A percentile compares a stretch with the other conserved stretches of the same genome.
These are phyloP conservation scores for Myathropa florea DNA, from an alignment of 2,888 invertebrate genomes.

Conservation along the genomic window DNA sequence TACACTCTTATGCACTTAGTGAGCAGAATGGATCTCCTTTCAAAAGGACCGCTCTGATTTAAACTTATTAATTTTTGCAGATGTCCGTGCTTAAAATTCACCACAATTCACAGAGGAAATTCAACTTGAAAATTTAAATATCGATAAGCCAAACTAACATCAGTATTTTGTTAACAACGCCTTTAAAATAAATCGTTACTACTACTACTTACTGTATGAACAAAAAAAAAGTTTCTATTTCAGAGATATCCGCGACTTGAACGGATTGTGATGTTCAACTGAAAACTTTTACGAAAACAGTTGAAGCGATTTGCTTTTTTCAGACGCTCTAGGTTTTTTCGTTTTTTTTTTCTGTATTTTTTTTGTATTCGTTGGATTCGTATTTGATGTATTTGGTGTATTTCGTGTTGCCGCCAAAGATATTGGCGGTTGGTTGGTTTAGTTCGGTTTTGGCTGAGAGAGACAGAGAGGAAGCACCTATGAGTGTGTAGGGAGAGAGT, in stretches of 20 bases:
- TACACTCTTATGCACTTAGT: constrained; percentile 15
- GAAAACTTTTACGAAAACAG: constrained; percentile 79
- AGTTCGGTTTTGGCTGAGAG: constrained; percentile 48
- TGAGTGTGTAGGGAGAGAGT: constrained; percentile 1
- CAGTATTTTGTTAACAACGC: constrained; percentile 50
- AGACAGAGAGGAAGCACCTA: constrained; percentile 47
- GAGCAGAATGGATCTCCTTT: background rate
- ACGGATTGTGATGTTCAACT: constrained; percentile 82
- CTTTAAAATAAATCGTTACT: constrained; percentile 63
- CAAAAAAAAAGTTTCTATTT: constrained; percentile 78
- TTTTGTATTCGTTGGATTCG: constrained; percentile 68
- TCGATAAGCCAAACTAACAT: constrained; percentile 32
- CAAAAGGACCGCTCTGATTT: background rate
- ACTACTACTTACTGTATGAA: constrained; percentile 78
- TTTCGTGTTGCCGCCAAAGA: constrained; percentile 69
- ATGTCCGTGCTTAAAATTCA: background rate
- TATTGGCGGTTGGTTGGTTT: constrained; percentile 68
- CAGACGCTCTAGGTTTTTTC: constrained; percentile 72
- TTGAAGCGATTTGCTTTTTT: constrained; percentile 79
- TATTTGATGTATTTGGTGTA: constrained; percentile 69
- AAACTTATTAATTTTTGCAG: too few relatives aligned
- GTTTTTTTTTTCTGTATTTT: constrained; percentile 40
- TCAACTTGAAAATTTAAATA: constrained; percentile 9
- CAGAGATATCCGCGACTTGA: constrained; percentile 82
- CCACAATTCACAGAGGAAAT: constrained; percentile 45